A percentile compares a stretch with the other conserved stretches of the same genome.
phyloP scores from a whole-genome alignment of 2,888 invertebrate genomes.

The Cephus spinipes region DNA sequence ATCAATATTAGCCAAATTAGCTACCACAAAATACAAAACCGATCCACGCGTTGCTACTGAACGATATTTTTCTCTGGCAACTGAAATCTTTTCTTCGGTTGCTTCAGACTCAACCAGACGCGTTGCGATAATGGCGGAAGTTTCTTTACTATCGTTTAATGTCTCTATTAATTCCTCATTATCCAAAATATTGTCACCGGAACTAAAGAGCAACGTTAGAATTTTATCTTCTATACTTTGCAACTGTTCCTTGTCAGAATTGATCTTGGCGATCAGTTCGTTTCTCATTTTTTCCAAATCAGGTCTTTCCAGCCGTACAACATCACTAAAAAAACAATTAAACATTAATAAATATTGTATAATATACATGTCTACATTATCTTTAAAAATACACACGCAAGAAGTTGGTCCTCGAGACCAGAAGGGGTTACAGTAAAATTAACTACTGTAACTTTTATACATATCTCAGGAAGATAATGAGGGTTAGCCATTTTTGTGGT shows the following conservation, averaged over 20 bases:
- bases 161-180: slow-evolving; percentile 94
- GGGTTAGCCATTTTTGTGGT: slow-evolving; percentile 94
- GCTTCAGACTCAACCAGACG: slow-evolving; percentile 88
- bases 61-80: slow-evolving; percentile 87
- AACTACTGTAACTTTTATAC: slow-evolving; percentile 91
- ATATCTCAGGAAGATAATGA: slow-evolving; percentile 92
- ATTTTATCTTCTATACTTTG: slow-evolving; percentile 92
- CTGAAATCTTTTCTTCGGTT: slow-evolving; percentile 87
- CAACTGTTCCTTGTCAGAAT: slow-evolving; percentile 85
- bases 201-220: slow-evolving; percentile 81
- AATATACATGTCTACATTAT: background rate
- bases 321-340: slow-evolving; percentile 71
- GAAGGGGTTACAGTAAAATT: slow-evolving; percentile 93
- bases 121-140: slow-evolving; percentile 90
- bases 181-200: slow-evolving; percentile 91
- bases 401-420: slow-evolving; percentile 91
- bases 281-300: slow-evolving; percentile 86
- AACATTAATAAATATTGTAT: slow-evolving; percentile 2
- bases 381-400: slow-evolving; percentile 76
- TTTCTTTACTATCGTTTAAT: slow-evolving; percentile 90
- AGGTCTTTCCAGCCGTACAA: slow-evolving; percentile 91
- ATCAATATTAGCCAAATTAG: slow-evolving; percentile 89
- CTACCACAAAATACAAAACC: slow-evolving; percentile 90
- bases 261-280: slow-evolving; percentile 86
- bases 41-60: slow-evolving; percentile 89